These are phyloP conservation scores for Myotis davidii DNA, from an alignment of 2,113 vertebrate species.

Conservation along the genomic window DNA sequence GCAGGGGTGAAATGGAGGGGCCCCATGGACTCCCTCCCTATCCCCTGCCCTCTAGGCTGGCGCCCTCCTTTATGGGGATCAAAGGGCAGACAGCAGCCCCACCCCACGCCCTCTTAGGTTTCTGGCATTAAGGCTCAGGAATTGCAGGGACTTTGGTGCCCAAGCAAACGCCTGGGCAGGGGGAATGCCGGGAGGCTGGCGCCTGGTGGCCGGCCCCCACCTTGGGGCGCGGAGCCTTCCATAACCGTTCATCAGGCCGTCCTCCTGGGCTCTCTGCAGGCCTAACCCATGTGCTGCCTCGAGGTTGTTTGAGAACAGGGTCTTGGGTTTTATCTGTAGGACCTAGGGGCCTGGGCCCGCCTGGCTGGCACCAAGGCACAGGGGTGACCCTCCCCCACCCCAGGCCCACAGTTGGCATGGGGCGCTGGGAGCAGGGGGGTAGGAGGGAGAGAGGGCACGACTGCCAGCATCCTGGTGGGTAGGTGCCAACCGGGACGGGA, in stretches of 20 bases:
- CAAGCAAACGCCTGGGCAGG: constrained; percentile 63
- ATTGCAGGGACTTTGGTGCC: constrained; percentile 74
- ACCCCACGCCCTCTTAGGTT: constrained; percentile 65
- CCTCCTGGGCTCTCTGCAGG: not conserved
- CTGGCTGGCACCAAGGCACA: constrained; percentile 65
- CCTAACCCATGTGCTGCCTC: not conserved
- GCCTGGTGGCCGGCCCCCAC: constrained; percentile 63
- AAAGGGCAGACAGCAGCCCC: constrained; percentile 81
- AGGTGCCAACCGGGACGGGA: constrained; percentile 82
- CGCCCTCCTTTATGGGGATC: constrained; percentile 80
- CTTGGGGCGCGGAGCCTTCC: constrained; percentile 1
- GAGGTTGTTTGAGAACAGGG: constrained; percentile 50
- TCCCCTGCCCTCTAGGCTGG: constrained; percentile 74
- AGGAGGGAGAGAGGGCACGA: constrained; percentile 76
- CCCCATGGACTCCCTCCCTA: constrained; percentile 75
- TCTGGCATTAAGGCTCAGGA: constrained; percentile 50
- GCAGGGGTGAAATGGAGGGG: constrained; percentile 65
- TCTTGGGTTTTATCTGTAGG: constrained; percentile 55
- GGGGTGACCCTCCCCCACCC: constrained; percentile 77
- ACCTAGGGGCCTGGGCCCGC: constrained; percentile 46
- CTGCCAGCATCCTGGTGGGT: constrained; percentile 83
- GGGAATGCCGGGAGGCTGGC: constrained; percentile 42
- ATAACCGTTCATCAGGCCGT: not conserved
- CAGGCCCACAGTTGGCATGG: constrained; percentile 78
- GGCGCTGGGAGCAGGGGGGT: constrained; percentile 72